Conservation (phyloP, 1,140 invertebrate genomes). For the Delia radicum region DNA sequence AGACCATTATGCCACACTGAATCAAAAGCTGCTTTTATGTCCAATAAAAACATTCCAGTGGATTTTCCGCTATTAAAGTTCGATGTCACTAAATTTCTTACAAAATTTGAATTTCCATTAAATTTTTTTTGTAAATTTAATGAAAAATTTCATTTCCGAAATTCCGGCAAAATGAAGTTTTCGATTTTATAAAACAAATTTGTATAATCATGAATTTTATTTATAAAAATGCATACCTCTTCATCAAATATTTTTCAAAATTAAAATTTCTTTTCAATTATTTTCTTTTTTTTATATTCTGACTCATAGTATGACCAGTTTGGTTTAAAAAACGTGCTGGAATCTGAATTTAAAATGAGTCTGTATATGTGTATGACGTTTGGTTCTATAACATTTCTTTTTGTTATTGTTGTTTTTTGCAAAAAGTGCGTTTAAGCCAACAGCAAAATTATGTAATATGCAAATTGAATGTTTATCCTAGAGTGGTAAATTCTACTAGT, state of each 20-base stretch:
- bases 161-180: too few species aligned
- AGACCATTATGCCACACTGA: too few species aligned
- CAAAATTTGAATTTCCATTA: too few species aligned
- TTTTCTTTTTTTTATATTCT: background rate
- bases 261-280: background rate
- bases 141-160: too few species aligned
- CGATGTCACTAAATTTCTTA: too few species aligned
- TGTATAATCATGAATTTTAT: too few species aligned
- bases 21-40: too few species aligned
- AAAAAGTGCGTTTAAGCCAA: constrained; percentile 29
- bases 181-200: too few species aligned
- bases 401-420: constrained; percentile 28
- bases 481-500: background rate
- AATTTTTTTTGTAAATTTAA: too few species aligned
- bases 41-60: too few species aligned
- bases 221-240: background rate
- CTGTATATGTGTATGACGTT: background rate
- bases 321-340: background rate
- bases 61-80: too few species aligned
- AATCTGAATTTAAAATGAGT: background rate
- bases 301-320: background rate
- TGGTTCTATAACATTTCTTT: background rate
- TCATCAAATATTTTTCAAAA: background rate
- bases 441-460: constrained; percentile 50
- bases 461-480: constrained; percentile 46